Conservation (phyloP, 2,113 vertebrate genomes). For the Lepus americanus region DNA sequence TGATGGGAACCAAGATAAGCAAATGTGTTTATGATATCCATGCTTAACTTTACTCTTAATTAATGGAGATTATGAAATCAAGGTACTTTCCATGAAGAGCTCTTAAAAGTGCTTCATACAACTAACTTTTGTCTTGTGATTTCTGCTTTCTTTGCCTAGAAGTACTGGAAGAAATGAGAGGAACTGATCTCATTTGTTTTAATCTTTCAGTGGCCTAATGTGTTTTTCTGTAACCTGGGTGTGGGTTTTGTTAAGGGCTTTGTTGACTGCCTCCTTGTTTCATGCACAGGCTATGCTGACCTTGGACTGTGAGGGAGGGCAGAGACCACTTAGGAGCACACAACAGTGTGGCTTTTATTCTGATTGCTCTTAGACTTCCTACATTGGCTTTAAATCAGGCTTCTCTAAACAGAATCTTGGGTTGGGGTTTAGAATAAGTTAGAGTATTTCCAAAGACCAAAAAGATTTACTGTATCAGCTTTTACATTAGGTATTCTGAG, state of each 20-base stretch:
- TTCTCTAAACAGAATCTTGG: conserved; percentile 34
- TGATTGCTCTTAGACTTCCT: conserved; percentile 40
- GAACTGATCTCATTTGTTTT: background rate
- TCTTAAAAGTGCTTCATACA: background rate
- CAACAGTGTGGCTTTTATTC: background rate
- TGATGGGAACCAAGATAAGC: background rate
- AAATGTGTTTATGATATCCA: background rate
- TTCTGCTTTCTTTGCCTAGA: conserved; percentile 35
- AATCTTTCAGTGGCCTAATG: background rate
- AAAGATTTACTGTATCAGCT: background rate
- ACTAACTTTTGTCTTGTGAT: background rate
- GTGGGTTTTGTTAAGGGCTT: background rate
- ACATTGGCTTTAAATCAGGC: background rate
- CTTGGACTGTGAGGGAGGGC: background rate
- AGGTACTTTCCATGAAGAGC: background rate
- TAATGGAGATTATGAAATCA: conserved; percentile 28
- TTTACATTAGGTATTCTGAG: background rate
- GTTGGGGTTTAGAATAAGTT: conserved; percentile 32
- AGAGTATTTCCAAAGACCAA: conserved; percentile 13
- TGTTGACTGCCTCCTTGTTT: background rate
- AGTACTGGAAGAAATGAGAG: background rate
- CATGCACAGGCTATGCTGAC: background rate
- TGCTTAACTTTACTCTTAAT: conserved; percentile 38
- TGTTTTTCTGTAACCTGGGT: background rate
- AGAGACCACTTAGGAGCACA: background rate